phyloP scores from a whole-genome alignment of 2,888 invertebrate species.

The Polydrusus cervinus region DNA sequence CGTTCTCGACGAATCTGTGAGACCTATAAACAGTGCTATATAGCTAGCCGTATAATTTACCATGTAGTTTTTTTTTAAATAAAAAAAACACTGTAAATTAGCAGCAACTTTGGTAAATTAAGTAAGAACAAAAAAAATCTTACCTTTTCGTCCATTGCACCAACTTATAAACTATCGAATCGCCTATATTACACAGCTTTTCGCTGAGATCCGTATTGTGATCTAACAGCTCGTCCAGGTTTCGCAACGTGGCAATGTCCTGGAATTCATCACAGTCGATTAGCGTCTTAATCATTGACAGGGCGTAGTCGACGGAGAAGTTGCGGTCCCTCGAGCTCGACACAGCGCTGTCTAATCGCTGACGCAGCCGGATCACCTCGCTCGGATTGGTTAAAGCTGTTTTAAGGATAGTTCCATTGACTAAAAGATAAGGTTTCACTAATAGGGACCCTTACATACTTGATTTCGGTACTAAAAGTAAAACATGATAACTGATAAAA shows the following conservation, averaged over 20 bases:
- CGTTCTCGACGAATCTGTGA: no score
- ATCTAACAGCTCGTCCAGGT: constrained; percentile 91
- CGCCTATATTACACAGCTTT: constrained; percentile 95
- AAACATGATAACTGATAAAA: no score
- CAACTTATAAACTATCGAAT: constrained; percentile 98
- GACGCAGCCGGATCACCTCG: constrained; percentile 91
- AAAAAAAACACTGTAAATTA: no score
- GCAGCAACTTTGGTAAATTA: no score
- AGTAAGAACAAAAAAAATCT: not conserved
- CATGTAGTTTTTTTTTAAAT: no score
- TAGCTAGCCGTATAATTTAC: no score
- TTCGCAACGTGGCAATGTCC: constrained; percentile 90
- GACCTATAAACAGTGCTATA: no score
- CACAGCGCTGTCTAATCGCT: constrained; percentile 90
- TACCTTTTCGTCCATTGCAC: constrained; percentile 98
- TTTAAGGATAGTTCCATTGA: constrained; percentile 93
- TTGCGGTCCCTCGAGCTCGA: constrained; percentile 88
- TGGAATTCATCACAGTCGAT: constrained; percentile 98
- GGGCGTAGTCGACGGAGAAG: constrained; percentile 87
- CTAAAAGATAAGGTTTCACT: constrained; percentile 32
- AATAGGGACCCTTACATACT: not conserved
- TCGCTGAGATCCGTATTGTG: constrained; percentile 93
- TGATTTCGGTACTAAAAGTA: no score
- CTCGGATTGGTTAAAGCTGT: constrained; percentile 96
- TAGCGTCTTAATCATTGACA: constrained; percentile 92